Base-by-base conservation (phyloP, 2,113 vertebrate species). In the Oncorhynchus tshawytscha region DNA sequence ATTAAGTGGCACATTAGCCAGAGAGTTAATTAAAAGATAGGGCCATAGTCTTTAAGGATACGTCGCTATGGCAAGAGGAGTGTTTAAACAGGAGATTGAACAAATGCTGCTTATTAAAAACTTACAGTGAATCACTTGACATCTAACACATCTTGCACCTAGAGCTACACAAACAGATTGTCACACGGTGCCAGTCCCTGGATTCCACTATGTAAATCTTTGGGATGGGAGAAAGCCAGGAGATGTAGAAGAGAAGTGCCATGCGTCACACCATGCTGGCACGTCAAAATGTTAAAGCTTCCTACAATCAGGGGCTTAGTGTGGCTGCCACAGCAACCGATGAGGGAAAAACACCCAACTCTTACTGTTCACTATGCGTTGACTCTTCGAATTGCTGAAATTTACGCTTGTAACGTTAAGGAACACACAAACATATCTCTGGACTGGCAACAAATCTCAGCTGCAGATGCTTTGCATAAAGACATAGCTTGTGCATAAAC, bases 21-120 rank as follows among this genome's bases (percentile, higher is more conserved):
- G 72, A 86, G 91, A 92, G 89, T 93, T 94, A 94, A 94, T 94
- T 94, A 94, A 93, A 94, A 94, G 92, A 93, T 93, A 93, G 72
- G 9, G 86, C 82, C 86, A 85, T 83, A 84, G 88, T 92, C 88
- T 93, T 94, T 89, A 92, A 92, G 67, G 87, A 91, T 86, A 84
- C 80, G 51, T 18, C 51, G 87, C 81, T 51, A 88, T 84, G 84
- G 84, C 79, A 80, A 82, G 74, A 79, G 83, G 74, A 88, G 84
- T 94, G 92, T 94, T 94, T 94, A 91, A 94, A 93, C 89, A 93
- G 91, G 82, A 90, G 91, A 92, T 88, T 90, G 91, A 93, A 93
- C 89, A 92, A 93, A 93, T 92, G 91, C 88, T 81, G 86, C 91
- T 93, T 92, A 93, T 93, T 93, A 93, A 93, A 94, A 94, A 94